Evolutionary conservation across 2,888 invertebrate species (phyloP).

Genomic region (Corythucha ciliata): DNA sequence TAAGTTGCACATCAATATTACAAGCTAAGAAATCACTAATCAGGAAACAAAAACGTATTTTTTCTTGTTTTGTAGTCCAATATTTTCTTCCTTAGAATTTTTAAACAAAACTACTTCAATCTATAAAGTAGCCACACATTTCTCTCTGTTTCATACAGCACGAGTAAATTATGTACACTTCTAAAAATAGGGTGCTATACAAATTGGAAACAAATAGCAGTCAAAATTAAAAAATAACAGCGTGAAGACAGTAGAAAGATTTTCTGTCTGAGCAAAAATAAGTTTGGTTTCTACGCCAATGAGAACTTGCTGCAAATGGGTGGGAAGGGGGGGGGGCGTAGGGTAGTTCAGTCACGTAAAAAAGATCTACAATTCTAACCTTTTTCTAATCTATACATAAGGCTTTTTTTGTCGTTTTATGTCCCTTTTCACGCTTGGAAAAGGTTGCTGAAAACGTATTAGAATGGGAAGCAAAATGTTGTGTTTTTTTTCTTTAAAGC

Average conservation of each 20-base stretch:
- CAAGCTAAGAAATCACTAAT: too few species aligned
- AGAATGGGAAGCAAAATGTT: slow-evolving; percentile 29
- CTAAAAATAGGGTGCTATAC: slow-evolving; percentile 26
- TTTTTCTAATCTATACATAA: background rate
- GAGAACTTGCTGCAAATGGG: slow-evolving; percentile 4
- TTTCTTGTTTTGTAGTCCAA: slow-evolving; percentile 19
- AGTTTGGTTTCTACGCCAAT: slow-evolving; percentile 18
- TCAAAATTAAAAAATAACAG: too few species aligned
- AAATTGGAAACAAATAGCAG: slow-evolving; percentile 19
- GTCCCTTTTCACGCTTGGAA: background rate
- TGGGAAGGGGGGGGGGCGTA: too few species aligned
- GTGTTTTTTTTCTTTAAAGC: slow-evolving; percentile 25
- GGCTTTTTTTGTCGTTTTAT: background rate
- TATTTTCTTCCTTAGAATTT: too few species aligned
- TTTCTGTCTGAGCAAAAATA: slow-evolving; percentile 4
- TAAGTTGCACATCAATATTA: slow-evolving; percentile 31
- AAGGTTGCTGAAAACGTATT: slow-evolving; percentile 25
- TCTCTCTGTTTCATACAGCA: too few species aligned
- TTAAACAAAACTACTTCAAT: too few species aligned
- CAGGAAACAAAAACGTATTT: slow-evolving; percentile 30
- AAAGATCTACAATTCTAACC: background rate
- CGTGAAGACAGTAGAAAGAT: too few species aligned
- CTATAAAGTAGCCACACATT: too few species aligned
- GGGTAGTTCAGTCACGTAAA: slow-evolving; percentile 19
- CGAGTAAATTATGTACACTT: slow-evolving; percentile 30